These are phyloP conservation scores for Pachyseris speciosa DNA, from an alignment of 64 coral and sea anemone species.

Conservation along the genomic window DNA sequence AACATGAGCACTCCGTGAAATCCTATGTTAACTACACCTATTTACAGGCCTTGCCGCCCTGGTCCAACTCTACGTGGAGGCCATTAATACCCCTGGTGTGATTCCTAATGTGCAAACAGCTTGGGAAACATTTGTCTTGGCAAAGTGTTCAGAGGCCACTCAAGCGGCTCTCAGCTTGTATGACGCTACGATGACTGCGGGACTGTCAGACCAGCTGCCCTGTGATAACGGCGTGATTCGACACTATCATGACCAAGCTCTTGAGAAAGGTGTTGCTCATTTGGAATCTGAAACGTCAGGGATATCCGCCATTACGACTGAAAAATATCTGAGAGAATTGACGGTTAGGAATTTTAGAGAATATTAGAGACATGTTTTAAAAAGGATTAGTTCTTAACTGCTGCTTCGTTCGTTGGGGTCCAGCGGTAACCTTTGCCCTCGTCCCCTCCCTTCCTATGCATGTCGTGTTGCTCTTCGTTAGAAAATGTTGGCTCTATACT, in stretches of 20 bases:
- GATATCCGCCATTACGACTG: constrained; percentile 52
- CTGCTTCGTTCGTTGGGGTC: no score
- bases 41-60: constrained; percentile 60
- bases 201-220: constrained; percentile 42
- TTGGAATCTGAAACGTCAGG: constrained; percentile 45
- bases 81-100: constrained; percentile 79
- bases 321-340: constrained; percentile 61
- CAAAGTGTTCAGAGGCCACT: constrained; percentile 65
- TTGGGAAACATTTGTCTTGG: constrained; percentile 70
- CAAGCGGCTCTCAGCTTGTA: constrained; percentile 33
- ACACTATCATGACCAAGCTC: constrained; percentile 50
- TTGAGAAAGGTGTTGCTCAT: constrained; percentile 2
- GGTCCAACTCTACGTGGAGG: constrained; percentile 66
- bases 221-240: constrained; percentile 60
- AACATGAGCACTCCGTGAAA: neutral
- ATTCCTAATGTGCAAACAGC: constrained; percentile 79
- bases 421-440: no score
- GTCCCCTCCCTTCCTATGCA: no score
- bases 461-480: no score
- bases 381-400: neutral
- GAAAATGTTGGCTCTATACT: no score
- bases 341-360: constrained; percentile 18
- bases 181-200: constrained; percentile 35
- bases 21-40: neutral
- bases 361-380: neutral